Conservation (phyloP, 2,888 invertebrate genomes). For the Parnassius smintheus region DNA sequence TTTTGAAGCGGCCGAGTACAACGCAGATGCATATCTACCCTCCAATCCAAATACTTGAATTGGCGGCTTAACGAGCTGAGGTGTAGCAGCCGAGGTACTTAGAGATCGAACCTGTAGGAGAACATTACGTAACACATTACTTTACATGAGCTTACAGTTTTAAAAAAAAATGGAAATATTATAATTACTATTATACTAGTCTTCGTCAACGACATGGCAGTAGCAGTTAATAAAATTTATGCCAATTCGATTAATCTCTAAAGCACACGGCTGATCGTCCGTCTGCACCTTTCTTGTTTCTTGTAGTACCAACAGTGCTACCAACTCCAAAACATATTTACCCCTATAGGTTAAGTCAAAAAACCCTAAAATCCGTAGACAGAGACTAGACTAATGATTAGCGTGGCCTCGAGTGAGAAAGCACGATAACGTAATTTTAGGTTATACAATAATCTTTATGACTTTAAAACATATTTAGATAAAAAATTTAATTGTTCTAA, state of each 20-base stretch:
- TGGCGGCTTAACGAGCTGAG: slow-evolving; percentile 87
- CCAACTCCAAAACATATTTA: no score
- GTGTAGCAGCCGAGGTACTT: slow-evolving; percentile 70
- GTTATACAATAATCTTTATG: no score
- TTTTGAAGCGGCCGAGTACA: slow-evolving; percentile 97
- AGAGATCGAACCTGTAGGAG: slow-evolving; percentile 77
- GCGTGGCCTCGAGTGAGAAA: no score
- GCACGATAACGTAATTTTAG: no score
- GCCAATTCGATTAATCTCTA: slow-evolving; percentile 3
- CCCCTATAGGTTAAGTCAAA: no score
- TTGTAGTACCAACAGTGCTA: no score
- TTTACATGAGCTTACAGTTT: slow-evolving; percentile 27
- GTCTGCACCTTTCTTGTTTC: no score
- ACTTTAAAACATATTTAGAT: no score
- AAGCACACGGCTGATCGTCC: neutral
- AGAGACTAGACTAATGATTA: no score
- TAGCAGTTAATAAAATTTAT: slow-evolving; percentile 9
- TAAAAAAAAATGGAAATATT: slow-evolving; percentile 14
- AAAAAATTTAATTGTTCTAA: no score
- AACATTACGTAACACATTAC: slow-evolving; percentile 59
- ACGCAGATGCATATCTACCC: slow-evolving; percentile 97
- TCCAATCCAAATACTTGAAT: slow-evolving; percentile 96
- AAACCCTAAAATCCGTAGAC: no score
- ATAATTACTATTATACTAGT: slow-evolving; percentile 68
- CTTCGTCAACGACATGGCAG: slow-evolving; percentile 58